Evolutionary conservation across 2,797 vertebrate genomes (phyloP).

Genomic region (Menidia menidia): DNA sequence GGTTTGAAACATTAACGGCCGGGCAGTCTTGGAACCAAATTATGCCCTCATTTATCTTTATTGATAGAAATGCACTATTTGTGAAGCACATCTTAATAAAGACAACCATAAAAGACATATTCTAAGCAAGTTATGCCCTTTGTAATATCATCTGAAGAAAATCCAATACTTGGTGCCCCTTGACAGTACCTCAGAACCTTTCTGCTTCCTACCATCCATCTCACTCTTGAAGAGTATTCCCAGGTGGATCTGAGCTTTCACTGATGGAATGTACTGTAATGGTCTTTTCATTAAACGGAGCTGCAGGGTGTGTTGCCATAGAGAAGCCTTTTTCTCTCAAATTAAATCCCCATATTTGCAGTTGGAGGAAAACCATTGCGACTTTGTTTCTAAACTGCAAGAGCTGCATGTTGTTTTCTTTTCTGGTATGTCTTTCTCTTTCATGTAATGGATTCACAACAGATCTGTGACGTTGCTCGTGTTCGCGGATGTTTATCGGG

Average conservation of each 20-base stretch:
- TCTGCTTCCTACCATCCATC: conserved; percentile 61
- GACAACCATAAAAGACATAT: conserved; percentile 25
- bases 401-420: background rate
- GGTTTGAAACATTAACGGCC: no score
- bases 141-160: conserved; percentile 57
- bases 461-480: background rate
- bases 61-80: conserved; percentile 13
- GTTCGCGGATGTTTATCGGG: conserved; percentile 5
- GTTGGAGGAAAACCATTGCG: conserved; percentile 12
- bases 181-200: conserved; percentile 69
- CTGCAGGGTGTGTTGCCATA: conserved; percentile 19
- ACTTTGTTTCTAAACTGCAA: background rate
- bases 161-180: conserved; percentile 38
- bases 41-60: conserved; percentile 6
- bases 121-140: conserved; percentile 40
- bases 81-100: conserved; percentile 26
- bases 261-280: conserved; percentile 55
- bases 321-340: conserved; percentile 14
- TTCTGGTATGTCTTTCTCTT: background rate
- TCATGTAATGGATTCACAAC: background rate
- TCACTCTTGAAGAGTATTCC: conserved; percentile 58
- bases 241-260: conserved; percentile 65
- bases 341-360: conserved; percentile 23
- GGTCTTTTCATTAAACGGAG: conserved; percentile 64
- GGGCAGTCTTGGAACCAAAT: no score